These are phyloP conservation scores for Platyscapa corneri DNA, from an alignment of 1,140 invertebrate genomes.

Conservation along the genomic window DNA sequence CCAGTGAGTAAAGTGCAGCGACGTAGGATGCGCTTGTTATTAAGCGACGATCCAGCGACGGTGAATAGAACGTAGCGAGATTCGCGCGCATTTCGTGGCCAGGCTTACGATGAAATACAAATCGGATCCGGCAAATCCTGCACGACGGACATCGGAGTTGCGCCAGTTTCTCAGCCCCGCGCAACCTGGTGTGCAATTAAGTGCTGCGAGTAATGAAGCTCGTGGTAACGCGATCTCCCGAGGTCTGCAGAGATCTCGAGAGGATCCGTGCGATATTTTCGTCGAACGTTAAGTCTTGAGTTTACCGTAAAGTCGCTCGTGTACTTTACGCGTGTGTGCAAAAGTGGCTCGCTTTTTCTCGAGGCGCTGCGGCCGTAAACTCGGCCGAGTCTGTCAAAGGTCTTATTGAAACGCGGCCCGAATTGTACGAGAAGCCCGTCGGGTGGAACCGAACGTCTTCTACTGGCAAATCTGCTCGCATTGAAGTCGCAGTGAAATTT, in stretches of 20 bases:
- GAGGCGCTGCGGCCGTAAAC: neutral
- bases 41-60: no score
- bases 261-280: neutral
- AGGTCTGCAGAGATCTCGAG: neutral
- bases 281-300: neutral
- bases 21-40: no score
- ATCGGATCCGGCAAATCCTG: neutral
- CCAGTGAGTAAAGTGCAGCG: no score
- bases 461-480: no score
- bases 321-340: neutral
- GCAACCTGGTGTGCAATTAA: neutral
- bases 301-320: neutral
- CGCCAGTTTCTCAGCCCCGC: neutral
- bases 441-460: no score
- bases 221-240: neutral
- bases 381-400: neutral
- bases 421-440: neutral
- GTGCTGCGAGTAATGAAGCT: neutral
- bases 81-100: neutral
- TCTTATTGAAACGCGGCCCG: neutral
- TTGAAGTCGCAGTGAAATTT: no score
- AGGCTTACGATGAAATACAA: neutral
- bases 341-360: neutral
- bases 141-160: neutral
- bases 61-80: no score